Evolutionary conservation across 2,113 vertebrate genomes (phyloP), one percentile per base, ranked within the genome.

Genomic region (Podiceps cristatus): DNA sequence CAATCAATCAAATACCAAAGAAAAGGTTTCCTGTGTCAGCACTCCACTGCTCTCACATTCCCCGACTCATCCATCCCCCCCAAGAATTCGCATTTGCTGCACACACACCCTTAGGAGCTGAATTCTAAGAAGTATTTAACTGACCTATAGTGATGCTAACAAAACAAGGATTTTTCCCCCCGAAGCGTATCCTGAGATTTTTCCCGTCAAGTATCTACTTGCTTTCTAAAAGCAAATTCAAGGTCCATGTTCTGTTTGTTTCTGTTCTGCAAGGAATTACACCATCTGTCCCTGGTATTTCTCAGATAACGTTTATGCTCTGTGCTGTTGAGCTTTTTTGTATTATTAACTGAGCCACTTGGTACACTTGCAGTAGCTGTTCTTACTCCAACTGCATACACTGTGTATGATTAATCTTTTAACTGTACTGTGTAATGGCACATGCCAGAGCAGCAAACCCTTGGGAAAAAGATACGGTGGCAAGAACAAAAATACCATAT

Each of bases 31-130:
- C 16, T 53, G 0, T 55, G 28, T 24, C 74, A 88, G 71, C 29
- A 9, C 20, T 90, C 27, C 5, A 7, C 13, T 60, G 33, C 71
- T 53, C 9, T 77, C 33, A 3, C 19, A 13, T 64, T 66, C 6
- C 37, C 10, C 15, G 5, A 5, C 56, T 78, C 16, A 3, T 37
- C 37, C 37, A 37, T 37, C 37, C 7, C 9, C 25, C 50, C 37
- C 45, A 20, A 55, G 87, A 90, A 90, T 96, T 71, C 76, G 82
- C 47, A 96, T 81, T 81, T 96, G 67, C 69, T 88, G 83, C 16
- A 35, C 19, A 72, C 18, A 4, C 14, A 5, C 17, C 15, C 27
- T 60, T 71, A 91, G 62, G 35, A 76, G 68, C 75, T 68, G 50
- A 55, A 80, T 82, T 85, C 40, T 52, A 20, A 49, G 15, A 93